These are phyloP conservation scores for Proales similis DNA, from an alignment of 1,140 invertebrate species.

Conservation along the genomic window DNA sequence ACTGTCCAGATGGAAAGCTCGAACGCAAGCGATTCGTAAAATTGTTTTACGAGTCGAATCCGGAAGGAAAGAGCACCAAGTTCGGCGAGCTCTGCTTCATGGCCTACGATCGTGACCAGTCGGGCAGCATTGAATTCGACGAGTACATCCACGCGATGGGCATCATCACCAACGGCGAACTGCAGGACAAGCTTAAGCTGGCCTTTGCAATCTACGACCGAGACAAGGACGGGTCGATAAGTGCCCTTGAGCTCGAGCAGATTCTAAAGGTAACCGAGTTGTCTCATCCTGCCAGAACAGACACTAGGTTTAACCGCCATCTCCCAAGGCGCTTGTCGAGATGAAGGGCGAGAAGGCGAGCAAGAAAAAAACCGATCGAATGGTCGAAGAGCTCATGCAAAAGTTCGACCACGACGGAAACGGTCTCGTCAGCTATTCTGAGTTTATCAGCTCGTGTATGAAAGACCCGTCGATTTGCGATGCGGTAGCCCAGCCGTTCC, in stretches of 20 bases:
- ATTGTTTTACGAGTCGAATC: constrained; percentile 8
- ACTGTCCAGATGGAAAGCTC: constrained; percentile 27
- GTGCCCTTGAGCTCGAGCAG: constrained; percentile 6
- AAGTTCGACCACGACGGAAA: constrained; percentile 29
- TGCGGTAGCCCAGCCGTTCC: too few relatives aligned
- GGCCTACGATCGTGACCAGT: constrained; percentile 31
- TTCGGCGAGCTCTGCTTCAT: constrained; percentile 29
- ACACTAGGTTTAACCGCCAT: not conserved
- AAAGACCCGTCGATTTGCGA: too few relatives aligned
- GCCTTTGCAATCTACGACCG: constrained; percentile 32
- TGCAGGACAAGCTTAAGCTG: constrained; percentile 24
- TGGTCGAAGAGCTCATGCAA: constrained; percentile 10
- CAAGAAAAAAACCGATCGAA: not conserved
- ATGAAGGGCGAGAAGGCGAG: constrained; percentile 23
- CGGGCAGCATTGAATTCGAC: constrained; percentile 32
- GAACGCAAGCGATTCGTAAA: not conserved
- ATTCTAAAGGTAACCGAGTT: constrained; percentile 1
- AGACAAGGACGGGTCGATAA: constrained; percentile 19
- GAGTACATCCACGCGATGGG: constrained; percentile 27
- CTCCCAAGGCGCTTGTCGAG: constrained; percentile 11
- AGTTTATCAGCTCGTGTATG: constrained; percentile 19
- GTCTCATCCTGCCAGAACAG: not conserved
- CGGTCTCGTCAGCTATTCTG: constrained; percentile 9
- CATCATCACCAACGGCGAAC: constrained; percentile 5
- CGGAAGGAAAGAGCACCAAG: constrained; percentile 12